Base-by-base conservation (phyloP, 2,888 invertebrate species). In the Chromoteleia sp. region DNA sequence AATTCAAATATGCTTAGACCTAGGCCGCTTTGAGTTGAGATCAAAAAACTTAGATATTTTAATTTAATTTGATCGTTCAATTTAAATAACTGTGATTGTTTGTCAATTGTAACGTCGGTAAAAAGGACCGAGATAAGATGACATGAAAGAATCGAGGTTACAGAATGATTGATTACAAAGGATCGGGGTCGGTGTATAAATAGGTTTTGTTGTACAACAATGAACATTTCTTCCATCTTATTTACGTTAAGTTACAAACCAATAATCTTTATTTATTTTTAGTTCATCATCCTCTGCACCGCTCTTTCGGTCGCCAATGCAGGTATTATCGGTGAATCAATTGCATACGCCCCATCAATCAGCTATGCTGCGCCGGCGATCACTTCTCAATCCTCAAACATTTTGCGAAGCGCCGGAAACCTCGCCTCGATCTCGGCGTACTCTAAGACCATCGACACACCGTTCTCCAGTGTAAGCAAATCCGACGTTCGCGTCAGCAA, bases 401-500 rank as follows among this genome's bases (percentile, higher is more conserved):
- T 94, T 92, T 92, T 93, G 91, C 90, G 92, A 87, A 90, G 93
- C 87, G 81, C 88, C 19, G 95, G 94, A 84, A 95, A 95, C 89
- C 92, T 95, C 83, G 95, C 95, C 81, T 91, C 92, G 82, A 85
- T 91, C 83, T 95, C 95, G 12, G 95, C 95, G 54, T 94, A 94
- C 91, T 93, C 94, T 14, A 96, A 95, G 90, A 94, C 94, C 80
- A 93, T 95, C 85, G 94, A 95, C 90, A 95, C 95, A 1, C 95
- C 96, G 6, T 95, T 94, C 54, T 74, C 76, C 29, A 95, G 94
- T 88, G 95, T 95, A 48, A 94, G 94, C 87, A 95, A 95, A 88
- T 92, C 94, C 19, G 95, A 95, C 87, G 94, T 95, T 29, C 94
- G 95, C n/a, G 94, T 95, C 17, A 94, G 94, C 92, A 95, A 92